Evolutionary conservation across 2,888 invertebrate genomes (phyloP).

Genomic region (Copidosoma aretas): DNA sequence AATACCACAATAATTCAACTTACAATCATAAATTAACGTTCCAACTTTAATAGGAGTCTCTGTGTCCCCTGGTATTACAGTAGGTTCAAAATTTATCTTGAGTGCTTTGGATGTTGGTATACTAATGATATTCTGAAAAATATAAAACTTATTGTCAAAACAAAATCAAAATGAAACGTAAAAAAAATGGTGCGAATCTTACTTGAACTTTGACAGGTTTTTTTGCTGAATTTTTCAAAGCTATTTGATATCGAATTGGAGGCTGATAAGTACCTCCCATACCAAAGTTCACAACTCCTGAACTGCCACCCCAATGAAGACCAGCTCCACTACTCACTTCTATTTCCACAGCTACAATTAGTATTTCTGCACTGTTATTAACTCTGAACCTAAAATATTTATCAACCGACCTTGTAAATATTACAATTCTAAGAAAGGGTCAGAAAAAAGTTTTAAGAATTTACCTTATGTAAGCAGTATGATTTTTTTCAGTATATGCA

Average conservation of each 20-base stretch:
- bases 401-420: neutral
- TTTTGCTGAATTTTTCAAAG: slow-evolving; percentile 73
- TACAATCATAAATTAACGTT: slow-evolving; percentile 75
- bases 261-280: slow-evolving; percentile 75
- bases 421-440: neutral
- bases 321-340: slow-evolving; percentile 76
- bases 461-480: slow-evolving; percentile 82
- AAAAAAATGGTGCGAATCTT: slow-evolving; percentile 43
- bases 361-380: slow-evolving; percentile 71
- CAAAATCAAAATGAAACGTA: neutral
- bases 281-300: slow-evolving; percentile 81
- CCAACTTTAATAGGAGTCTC: slow-evolving; percentile 71
- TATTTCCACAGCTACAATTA: slow-evolving; percentile 85
- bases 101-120: slow-evolving; percentile 72
- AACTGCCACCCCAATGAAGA: slow-evolving; percentile 77
- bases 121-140: slow-evolving; percentile 65
- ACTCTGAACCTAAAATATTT: slow-evolving; percentile 69
- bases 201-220: slow-evolving; percentile 74
- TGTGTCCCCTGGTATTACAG: slow-evolving; percentile 72
- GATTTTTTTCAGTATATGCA: slow-evolving; percentile 78
- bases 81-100: slow-evolving; percentile 71
- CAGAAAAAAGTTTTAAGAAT: neutral
- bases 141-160: too few species aligned
- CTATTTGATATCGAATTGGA: slow-evolving; percentile 69
- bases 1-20: slow-evolving; percentile 55